phyloP scores from a whole-genome alignment of 1,140 invertebrate species.

The Tetramorium simillimum region DNA sequence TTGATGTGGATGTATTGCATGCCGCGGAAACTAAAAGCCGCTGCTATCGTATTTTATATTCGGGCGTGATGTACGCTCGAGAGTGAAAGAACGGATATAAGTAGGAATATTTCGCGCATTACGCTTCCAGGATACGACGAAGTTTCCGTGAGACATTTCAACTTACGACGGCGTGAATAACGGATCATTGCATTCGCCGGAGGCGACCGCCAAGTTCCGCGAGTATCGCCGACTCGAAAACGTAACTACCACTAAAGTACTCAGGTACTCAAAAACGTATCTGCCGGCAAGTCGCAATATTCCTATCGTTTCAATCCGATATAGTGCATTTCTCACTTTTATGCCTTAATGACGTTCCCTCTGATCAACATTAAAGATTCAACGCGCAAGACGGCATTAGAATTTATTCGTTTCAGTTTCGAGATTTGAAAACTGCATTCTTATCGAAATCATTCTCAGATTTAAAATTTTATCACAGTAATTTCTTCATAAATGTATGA shows the following conservation, averaged over 20 bases:
- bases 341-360: not conserved
- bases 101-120: constrained; percentile 55
- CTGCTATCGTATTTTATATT: constrained; percentile 41
- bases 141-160: constrained; percentile 56
- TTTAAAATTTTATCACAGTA: not conserved
- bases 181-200: constrained; percentile 63
- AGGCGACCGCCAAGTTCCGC: constrained; percentile 42
- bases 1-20: constrained; percentile 37
- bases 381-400: not conserved
- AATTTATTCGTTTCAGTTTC: not conserved
- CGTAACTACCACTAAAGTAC: constrained; percentile 30
- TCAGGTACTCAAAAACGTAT: constrained; percentile 37
- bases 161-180: constrained; percentile 65
- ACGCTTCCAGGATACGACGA: constrained; percentile 48
- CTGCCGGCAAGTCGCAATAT: not conserved
- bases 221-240: constrained; percentile 40
- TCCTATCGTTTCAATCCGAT: not conserved
- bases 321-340: constrained; percentile 12
- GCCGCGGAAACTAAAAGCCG: constrained; percentile 38
- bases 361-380: not conserved
- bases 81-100: constrained; percentile 37
- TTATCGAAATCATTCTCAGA: not conserved
- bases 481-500: not conserved
- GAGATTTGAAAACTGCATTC: not conserved
- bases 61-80: constrained; percentile 25